Conservation (phyloP, 1,140 invertebrate genomes). For the Vanessa atalanta region DNA sequence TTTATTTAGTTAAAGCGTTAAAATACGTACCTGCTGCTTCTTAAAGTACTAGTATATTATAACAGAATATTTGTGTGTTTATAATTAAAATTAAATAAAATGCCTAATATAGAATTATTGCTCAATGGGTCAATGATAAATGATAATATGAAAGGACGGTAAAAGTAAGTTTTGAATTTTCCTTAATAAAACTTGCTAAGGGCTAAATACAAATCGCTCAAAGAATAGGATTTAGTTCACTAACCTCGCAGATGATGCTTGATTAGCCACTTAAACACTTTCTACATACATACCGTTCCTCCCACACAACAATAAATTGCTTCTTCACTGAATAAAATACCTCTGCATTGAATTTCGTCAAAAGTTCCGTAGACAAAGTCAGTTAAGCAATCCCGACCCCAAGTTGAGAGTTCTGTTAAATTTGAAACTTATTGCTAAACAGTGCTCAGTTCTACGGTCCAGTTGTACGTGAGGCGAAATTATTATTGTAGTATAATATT, state of each 20-base stretch:
- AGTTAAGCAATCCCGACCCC: background rate
- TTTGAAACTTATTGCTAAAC: conserved; percentile 7
- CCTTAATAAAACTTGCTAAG: too few relatives aligned
- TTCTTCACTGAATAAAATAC: background rate
- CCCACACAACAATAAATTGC: conserved; percentile 31
- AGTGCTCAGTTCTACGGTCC: conserved; percentile 1
- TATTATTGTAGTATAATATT: background rate
- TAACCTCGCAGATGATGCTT: conserved; percentile 19
- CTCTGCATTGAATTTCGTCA: conserved; percentile 1
- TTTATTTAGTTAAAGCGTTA: too few relatives aligned
- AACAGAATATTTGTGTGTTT: too few relatives aligned
- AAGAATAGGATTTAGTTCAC: background rate
- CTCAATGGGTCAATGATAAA: too few relatives aligned
- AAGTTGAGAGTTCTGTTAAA: conserved; percentile 11
- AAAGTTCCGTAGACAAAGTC: conserved; percentile 1
- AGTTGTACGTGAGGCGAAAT: background rate
- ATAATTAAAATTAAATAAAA: too few relatives aligned
- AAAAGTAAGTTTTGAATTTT: too few relatives aligned
- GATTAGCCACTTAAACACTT: conserved; percentile 31
- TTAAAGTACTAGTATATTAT: too few relatives aligned
- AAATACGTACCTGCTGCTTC: too few relatives aligned
- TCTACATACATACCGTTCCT: conserved; percentile 27
- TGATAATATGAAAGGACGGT: too few relatives aligned
- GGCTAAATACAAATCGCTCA: too few relatives aligned
- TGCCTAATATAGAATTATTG: too few relatives aligned